Percentiles rank a stretch among this genome's conserved stretches.
phyloP scores from a whole-genome alignment of 2,797 vertebrate species.

The Characodon lateralis region DNA sequence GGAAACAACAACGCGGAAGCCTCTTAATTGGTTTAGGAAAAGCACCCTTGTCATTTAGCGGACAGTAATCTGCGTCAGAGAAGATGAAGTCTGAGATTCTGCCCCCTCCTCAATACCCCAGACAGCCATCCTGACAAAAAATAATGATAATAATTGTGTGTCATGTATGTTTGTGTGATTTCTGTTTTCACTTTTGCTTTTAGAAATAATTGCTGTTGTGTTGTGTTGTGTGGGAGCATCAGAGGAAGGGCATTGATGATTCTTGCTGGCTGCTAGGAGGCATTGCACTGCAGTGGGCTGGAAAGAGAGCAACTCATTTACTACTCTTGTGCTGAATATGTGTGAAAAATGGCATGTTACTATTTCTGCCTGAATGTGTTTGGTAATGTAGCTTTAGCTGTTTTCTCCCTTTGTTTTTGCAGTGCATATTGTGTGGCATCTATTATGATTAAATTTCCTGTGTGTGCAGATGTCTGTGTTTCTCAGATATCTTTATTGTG shows the following conservation, averaged over 20 bases:
- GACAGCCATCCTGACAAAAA: conserved; percentile 63
- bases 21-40: conserved; percentile 81
- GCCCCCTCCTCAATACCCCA: conserved; percentile 57
- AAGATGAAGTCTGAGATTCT: conserved; percentile 72
- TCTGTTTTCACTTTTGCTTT: conserved; percentile 78
- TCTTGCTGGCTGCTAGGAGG: conserved; percentile 72
- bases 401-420: conserved; percentile 48
- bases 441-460: conserved; percentile 46
- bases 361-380: conserved; percentile 45
- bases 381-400: conserved; percentile 54
- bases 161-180: conserved; percentile 70
- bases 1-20: conserved; percentile 62
- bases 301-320: conserved; percentile 62
- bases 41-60: conserved; percentile 78
- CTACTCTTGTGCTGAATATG: conserved; percentile 39
- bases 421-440: conserved; percentile 45
- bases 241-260: conserved; percentile 80
- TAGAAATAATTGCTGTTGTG: conserved; percentile 85
- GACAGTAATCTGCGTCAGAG: conserved; percentile 74
- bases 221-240: conserved; percentile 76
- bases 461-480: background rate
- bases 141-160: conserved; percentile 68
- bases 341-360: conserved; percentile 22
- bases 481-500: conserved; percentile 30
- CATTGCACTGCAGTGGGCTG: conserved; percentile 47